These are phyloP conservation scores for Psococerastis gibbosa DNA, from an alignment of 2,888 invertebrate species.

Conservation along the genomic window DNA sequence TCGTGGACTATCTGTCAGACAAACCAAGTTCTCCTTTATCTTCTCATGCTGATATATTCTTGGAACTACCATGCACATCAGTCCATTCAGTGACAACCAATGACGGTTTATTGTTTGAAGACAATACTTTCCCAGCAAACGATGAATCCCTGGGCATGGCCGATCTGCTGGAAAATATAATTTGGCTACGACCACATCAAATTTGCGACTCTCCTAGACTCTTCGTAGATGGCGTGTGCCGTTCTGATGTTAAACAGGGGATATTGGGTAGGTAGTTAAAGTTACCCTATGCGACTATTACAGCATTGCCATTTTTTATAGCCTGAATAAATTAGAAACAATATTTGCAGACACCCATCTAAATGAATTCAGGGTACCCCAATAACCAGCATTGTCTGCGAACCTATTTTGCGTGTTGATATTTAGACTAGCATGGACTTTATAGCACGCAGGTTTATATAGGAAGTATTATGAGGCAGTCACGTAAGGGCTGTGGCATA, in stretches of 20 bases:
- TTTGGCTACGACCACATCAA: slow-evolving; percentile 2
- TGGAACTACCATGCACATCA: too few species aligned
- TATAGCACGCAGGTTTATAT: too few species aligned
- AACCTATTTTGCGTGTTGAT: too few species aligned
- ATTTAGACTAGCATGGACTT: too few species aligned
- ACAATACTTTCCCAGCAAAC: background rate
- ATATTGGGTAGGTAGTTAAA: slow-evolving; percentile 20
- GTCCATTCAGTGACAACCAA: background rate
- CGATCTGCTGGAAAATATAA: background rate
- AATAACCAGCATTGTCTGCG: too few species aligned
- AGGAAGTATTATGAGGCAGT: too few species aligned
- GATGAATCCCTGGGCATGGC: background rate
- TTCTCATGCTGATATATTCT: background rate
- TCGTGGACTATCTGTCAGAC: background rate
- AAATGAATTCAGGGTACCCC: too few species aligned
- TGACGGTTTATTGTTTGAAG: background rate
- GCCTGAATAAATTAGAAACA: too few species aligned
- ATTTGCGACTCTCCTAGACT: slow-evolving; percentile 25
- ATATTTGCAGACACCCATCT: too few species aligned
- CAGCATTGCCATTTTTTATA: too few species aligned
- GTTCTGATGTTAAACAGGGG: slow-evolving; percentile 31
- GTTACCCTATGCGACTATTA: too few species aligned
- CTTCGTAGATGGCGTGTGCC: slow-evolving; percentile 28
- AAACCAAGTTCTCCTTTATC: background rate
- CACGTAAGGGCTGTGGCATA: too few species aligned